Evolutionary conservation across 1,140 invertebrate species (phyloP).

Genomic region (Procambarus virginalis): DNA sequence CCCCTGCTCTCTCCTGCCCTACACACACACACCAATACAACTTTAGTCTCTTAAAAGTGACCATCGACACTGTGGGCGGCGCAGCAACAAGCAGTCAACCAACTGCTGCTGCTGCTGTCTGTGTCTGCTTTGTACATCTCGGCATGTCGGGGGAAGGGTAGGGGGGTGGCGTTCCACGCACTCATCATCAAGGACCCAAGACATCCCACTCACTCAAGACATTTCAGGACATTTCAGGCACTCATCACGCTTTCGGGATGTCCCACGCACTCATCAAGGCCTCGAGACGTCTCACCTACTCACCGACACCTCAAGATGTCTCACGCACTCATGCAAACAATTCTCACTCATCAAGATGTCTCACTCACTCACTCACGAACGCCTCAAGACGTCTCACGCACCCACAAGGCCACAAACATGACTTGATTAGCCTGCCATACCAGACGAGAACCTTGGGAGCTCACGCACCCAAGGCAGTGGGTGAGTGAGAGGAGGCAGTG

Average conservation of each 20-base stretch:
- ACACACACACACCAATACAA: neutral
- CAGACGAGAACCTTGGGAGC: neutral
- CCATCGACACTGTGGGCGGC: neutral
- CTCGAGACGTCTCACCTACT: no score
- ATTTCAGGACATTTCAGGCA: no score
- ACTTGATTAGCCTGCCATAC: neutral
- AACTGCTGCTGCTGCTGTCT: neutral
- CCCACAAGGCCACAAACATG: neutral
- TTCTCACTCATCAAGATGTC: no score
- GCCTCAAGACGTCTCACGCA: no score
- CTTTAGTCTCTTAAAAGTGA: neutral
- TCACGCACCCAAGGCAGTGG: neutral
- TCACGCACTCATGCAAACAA: no score
- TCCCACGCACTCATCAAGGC: conserved; percentile 4
- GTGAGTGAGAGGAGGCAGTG: neutral
- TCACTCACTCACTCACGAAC: no score
- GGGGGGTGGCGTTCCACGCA: neutral
- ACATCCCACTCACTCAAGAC: no score
- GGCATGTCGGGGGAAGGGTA: neutral
- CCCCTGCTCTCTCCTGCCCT: no score
- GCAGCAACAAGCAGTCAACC: neutral
- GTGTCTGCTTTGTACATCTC: conserved; percentile 7
- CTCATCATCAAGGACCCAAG: neutral
- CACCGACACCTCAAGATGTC: no score
- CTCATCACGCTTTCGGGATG: no score